Evolutionary conservation across 23 tunicate genomes (phyloP), one percentile per base, ranked within the genome.

Genomic region (Trididemnum clinides): DNA sequence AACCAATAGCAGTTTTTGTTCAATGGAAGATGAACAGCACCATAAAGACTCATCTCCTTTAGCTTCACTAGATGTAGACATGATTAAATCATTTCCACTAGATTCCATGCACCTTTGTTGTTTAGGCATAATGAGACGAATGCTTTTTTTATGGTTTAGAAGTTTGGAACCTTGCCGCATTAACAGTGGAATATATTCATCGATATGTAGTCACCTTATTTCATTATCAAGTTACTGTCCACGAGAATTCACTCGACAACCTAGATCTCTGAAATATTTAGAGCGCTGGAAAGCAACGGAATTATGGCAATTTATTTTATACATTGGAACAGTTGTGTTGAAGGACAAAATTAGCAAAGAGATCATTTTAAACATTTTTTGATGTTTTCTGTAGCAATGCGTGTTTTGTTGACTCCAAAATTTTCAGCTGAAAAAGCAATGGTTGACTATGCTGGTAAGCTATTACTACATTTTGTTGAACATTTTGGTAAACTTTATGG

Each of bases 201-300:
- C 64, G 22, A 51, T 84, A 19, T 84, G 80, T 2, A 30, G 29
- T 30, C 32, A 32, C 1, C 50, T 84, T 31, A 1, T 84, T 34
- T 29, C 65, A 10, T 28, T 70, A 39, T 30, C 69, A 39, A 28
- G 25, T 28, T 71, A 29, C 30, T 36, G 71, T 19, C 80, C 87
- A 2, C 23, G 44, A 28, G 87, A 84, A 50, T 84, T 84, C 71
- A 44, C 69, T 35, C 66, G 87, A n/a, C 30, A 71, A 34, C 87
- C 87, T 18, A 84, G 80, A 69, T 32, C 69, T 50, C 51, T 84
- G 71, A 84, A 84, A 49, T 80, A 84, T 39, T 32, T 69, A 70
- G 69, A 84, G 15, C 54, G 80, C 15, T 84, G 87, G 87, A 84
- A 84, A 49, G 87, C 87, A 26, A 84, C 87, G 31, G 87, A 84